phyloP scores from a whole-genome alignment of 2,888 invertebrate genomes.

The Dinocampus coccinellae region DNA sequence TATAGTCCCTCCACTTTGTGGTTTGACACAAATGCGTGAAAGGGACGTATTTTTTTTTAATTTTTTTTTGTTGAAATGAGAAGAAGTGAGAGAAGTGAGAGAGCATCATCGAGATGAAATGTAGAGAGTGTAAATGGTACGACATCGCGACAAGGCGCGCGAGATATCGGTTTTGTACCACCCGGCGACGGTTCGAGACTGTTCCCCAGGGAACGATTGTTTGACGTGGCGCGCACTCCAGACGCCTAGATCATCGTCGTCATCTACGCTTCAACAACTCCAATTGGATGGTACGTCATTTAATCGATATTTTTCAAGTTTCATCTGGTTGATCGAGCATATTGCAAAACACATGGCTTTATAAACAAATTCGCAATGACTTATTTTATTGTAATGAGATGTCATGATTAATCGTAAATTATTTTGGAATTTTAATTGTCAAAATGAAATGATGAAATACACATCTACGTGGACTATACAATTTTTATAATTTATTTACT shows the following conservation, averaged over 20 bases:
- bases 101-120: constrained; percentile 6
- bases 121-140: constrained; percentile 34
- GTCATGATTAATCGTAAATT: not conserved
- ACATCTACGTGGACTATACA: too few species aligned
- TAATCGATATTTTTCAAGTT: not conserved
- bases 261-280: constrained; percentile 3
- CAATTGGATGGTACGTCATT: constrained; percentile 15
- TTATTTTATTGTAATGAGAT: not conserved
- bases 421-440: too few species aligned
- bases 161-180: constrained; percentile 63
- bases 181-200: constrained; percentile 63
- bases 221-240: constrained; percentile 39
- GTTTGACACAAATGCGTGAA: constrained; percentile 23
- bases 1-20: constrained; percentile 27
- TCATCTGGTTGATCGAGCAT: not conserved
- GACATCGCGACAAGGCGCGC: constrained; percentile 42
- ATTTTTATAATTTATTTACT: too few species aligned
- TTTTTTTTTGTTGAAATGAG: constrained; percentile 11
- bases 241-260: constrained; percentile 36
- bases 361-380: not conserved
- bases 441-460: too few species aligned
- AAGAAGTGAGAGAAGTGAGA: not conserved
- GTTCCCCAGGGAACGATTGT: constrained; percentile 56
- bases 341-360: constrained; percentile 8
- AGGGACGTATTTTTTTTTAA: constrained; percentile 24